Percentiles rank a stretch among this genome's conserved stretches.
phyloP scores from a whole-genome alignment of 2,888 invertebrate species.

The Acronicta leporina region DNA sequence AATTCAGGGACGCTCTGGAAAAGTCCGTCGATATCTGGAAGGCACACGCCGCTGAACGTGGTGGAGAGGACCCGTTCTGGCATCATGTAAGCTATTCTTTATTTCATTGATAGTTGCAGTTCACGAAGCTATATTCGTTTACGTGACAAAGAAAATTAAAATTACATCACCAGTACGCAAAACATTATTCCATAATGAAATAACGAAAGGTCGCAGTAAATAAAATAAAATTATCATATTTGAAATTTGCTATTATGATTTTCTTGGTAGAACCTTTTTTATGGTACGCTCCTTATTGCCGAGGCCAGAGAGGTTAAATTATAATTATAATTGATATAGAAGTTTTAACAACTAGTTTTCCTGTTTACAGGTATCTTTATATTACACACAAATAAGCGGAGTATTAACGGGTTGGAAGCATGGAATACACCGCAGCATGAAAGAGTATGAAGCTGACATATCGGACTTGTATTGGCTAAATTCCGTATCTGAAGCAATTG shows the following conservation, averaged over 20 bases:
- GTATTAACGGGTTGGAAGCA: slow-evolving; percentile 93
- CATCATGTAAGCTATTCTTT: slow-evolving; percentile 90
- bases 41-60: slow-evolving; percentile 85
- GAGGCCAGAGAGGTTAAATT: no score
- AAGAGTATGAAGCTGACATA: slow-evolving; percentile 88
- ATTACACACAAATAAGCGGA: slow-evolving; percentile 94
- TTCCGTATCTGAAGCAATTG: slow-evolving; percentile 92
- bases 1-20: slow-evolving; percentile 90
- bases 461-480: slow-evolving; percentile 93
- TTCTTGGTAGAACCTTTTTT: background rate
- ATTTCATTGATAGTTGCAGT: no score
- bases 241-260: background rate
- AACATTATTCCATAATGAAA: no score
- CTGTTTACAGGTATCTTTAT: slow-evolving; percentile 90
- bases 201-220: no score
- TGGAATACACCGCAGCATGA: slow-evolving; percentile 90
- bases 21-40: slow-evolving; percentile 91
- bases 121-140: no score
- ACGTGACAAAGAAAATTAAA: no score
- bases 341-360: slow-evolving; percentile 3
- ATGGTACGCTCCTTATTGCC: no score
- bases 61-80: slow-evolving; percentile 92
- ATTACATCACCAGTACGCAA: no score
- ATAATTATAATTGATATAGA: no score
- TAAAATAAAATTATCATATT: no score